These are phyloP conservation scores for Lydus trimaculatus DNA, from an alignment of 2,888 invertebrate species.

Conservation along the genomic window DNA sequence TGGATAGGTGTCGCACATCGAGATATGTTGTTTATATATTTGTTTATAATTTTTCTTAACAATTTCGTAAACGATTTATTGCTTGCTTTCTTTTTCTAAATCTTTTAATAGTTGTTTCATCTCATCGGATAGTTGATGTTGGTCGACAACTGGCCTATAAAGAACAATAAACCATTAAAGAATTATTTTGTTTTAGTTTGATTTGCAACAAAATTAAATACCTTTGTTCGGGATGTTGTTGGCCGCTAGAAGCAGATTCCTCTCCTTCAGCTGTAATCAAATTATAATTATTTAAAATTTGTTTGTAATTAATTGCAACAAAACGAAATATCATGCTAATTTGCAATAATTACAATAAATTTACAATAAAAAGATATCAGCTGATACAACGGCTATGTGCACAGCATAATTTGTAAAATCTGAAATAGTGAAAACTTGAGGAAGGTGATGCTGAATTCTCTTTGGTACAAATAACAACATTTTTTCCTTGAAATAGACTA, in stretches of 20 bases:
- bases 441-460: neutral
- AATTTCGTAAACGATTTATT: slow-evolving; percentile 50
- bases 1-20: slow-evolving; percentile 23
- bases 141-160: slow-evolving; percentile 54
- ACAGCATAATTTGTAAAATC: slow-evolving; percentile 24
- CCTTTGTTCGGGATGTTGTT: slow-evolving; percentile 19
- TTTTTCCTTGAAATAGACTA: no score
- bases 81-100: slow-evolving; percentile 57
- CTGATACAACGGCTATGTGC: slow-evolving; percentile 15
- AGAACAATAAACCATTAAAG: no score
- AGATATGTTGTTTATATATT: slow-evolving; percentile 29
- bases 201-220: no score
- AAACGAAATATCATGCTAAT: slow-evolving; percentile 19
- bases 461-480: neutral
- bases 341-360: slow-evolving; percentile 27
- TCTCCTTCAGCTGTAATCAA: slow-evolving; percentile 52
- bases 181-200: no score
- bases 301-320: neutral
- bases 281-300: slow-evolving; percentile 25
- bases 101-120: slow-evolving; percentile 58
- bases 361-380: slow-evolving; percentile 6
- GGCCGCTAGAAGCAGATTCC: slow-evolving; percentile 38
- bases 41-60: neutral
- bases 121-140: slow-evolving; percentile 59
- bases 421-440: slow-evolving; percentile 25